A percentile compares a stretch with the other conserved stretches of the same genome.
Conservation (phyloP, 2,888 invertebrate genomes). For the Pristionchus entomophagus region DNA sequence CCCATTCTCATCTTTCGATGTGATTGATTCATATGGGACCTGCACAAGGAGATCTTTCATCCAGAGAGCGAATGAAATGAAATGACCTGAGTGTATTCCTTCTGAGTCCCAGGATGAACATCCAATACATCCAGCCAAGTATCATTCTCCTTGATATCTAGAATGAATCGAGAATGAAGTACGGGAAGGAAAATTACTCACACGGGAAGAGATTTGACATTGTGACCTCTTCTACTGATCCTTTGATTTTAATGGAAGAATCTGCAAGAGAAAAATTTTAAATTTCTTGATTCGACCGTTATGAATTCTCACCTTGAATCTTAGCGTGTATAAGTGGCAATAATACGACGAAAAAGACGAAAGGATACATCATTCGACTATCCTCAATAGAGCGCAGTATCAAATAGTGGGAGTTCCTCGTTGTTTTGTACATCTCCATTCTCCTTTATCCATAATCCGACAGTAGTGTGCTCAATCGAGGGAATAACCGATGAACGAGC, state of each 20-base stretch:
- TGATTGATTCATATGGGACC: neutral
- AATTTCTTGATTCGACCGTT: neutral
- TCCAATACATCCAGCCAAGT: conserved; percentile 3
- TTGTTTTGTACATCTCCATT: neutral
- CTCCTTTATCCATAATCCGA: conserved; percentile 10
- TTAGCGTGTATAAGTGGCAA: neutral
- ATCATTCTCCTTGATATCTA: neutral
- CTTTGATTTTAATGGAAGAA: neutral
- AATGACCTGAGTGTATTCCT: neutral
- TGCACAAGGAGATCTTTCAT: neutral
- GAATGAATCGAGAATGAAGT: neutral
- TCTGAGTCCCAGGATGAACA: neutral
- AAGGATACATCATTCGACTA: neutral
- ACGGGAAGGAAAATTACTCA: neutral
- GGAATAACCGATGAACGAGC: neutral
- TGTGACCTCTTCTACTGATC: neutral
- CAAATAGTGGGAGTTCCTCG: conserved; percentile 14
- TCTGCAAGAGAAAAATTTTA: neutral
- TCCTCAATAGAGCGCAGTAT: neutral
- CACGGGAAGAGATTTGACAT: neutral
- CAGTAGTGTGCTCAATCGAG: neutral
- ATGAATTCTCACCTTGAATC: neutral
- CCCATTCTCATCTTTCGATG: conserved; percentile 12
- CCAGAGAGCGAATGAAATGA: neutral
- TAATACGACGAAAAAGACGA: neutral